Base-by-base conservation (phyloP, 1,140 invertebrate genomes). In the Adelges cooleyi region DNA sequence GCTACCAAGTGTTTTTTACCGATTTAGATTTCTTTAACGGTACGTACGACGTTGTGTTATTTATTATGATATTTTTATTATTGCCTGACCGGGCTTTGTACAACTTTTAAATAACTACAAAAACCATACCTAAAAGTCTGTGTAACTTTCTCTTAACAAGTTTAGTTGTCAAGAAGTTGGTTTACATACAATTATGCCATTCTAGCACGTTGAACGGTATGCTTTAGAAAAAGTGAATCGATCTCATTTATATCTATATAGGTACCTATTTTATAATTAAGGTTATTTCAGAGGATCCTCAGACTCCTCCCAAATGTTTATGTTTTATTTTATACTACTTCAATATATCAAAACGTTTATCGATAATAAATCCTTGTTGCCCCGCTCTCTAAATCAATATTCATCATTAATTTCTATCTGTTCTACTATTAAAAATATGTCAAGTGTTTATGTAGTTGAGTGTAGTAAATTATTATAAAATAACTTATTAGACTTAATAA, bases 1-100 rank as follows among this genome's bases (percentile, higher is more conserved):
- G 66, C n/a, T 67, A 59, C 1, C 5, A 67, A 15, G 23, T 36
- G 27, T 46, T 67, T 4, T 59, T 67, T 9, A 11, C 17, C 9
- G 53, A 67, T 9, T 13, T 49, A n/a, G 33, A 67, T 17, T 67
- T 67, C 13, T 62, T 67, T 2, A 20, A 67, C n/a, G 66, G 66
- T 67, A 62, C 40, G 38, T 18, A 2, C 38, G 11, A 4, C 10
- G 2, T 17, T 13, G 0, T 13, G 44, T 18, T 46, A 2, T 17
- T 9, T 25, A 10, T 5, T 18, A 4, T 15, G 11, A 15, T 11
- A 18, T 8, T 15, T 25, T 18, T 17, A 6, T 40, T 38, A 11
- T 38, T 18, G 11, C 13, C 20, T 33, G 23, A 8, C 9, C 18
- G 15, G 3, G 8, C 33, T 11, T 5, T 20, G 18, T 20, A 48